Base-by-base conservation (phyloP, 2,888 invertebrate species). In the Habrosyne pyritoides region DNA sequence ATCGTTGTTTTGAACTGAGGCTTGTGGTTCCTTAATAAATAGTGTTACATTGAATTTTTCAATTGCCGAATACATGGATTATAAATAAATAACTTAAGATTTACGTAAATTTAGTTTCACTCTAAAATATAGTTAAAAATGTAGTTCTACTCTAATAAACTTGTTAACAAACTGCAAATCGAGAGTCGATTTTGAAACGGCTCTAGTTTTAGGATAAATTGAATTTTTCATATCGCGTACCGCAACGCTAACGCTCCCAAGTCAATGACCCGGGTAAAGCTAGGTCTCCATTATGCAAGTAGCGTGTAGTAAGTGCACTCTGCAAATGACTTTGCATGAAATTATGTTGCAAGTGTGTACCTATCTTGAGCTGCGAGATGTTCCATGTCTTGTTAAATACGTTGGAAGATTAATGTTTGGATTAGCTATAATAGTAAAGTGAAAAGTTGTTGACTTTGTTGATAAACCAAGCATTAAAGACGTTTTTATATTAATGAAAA, bases 221-320 rank as follows among this genome's bases (percentile, higher is more conserved):
- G 52, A 57, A 53, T 66, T 61, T 67, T 65, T 65, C 64, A 63
- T 55, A 28, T 54, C 56, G 47, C 55, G 55, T n/a, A 56, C 33
- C 59, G 47, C 24, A 64, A 55, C 59, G 49, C 33, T 61, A 57
- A 48, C 54, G 59, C 36, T 42, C 53, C 7, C 36, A 47, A 21
- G 50, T 47, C 54, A 54, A 55, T 61, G 52, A 7, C 18, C 33
- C 12, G 14, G n/a, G 22, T 49, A 49, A 48, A 49, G 42, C 42
- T 42, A 42, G 14, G 18, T 42, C 42, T 49, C n/a, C 46, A 54
- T 50, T 54, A 54, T 49, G 50, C 49, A 54, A 10, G 48, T 18
- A 49, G 46, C 54, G 47, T 53, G 47, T 47, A 53, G 47, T 18
- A 30, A 47, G 30, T 53, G 53, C 53, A 53, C 53, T 53, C 53